Evolutionary conservation across 2,797 vertebrate genomes (phyloP).

Genomic region (Hypotaenidia philippensis): DNA sequence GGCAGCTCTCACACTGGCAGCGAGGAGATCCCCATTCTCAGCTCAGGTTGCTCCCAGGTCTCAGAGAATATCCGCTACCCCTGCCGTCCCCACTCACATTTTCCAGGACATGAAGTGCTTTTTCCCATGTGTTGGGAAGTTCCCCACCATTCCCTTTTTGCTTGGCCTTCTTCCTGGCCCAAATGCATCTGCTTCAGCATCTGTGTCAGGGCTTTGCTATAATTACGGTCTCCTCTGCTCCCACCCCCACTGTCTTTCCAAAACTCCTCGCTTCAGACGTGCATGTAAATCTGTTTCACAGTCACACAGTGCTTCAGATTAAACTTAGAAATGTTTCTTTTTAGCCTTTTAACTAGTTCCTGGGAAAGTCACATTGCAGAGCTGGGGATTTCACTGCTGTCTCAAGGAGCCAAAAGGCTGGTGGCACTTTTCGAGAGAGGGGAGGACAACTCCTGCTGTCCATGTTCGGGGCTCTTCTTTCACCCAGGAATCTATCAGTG

Average conservation of each 20-base stretch:
- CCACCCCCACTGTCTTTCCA: neutral
- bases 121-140: neutral
- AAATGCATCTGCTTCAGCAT: neutral
- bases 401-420: neutral
- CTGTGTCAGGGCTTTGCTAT: neutral
- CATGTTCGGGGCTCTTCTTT: neutral
- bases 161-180: neutral
- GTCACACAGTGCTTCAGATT: neutral
- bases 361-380: neutral
- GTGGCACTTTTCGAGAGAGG: accelerated
- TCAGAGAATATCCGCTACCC: neutral
- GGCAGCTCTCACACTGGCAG: neutral
- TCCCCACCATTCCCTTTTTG: accelerated
- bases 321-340: slow-evolving; percentile 13
- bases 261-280: neutral
- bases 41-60: neutral
- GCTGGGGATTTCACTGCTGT: neutral
- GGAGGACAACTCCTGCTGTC: neutral
- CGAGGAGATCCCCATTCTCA: neutral
- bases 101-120: neutral
- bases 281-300: slow-evolving; percentile 14
- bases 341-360: neutral
- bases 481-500: neutral
- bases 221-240: neutral
- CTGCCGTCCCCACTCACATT: neutral